Conservation (phyloP, 2,888 invertebrate genomes). For the Cordilura impudica region DNA sequence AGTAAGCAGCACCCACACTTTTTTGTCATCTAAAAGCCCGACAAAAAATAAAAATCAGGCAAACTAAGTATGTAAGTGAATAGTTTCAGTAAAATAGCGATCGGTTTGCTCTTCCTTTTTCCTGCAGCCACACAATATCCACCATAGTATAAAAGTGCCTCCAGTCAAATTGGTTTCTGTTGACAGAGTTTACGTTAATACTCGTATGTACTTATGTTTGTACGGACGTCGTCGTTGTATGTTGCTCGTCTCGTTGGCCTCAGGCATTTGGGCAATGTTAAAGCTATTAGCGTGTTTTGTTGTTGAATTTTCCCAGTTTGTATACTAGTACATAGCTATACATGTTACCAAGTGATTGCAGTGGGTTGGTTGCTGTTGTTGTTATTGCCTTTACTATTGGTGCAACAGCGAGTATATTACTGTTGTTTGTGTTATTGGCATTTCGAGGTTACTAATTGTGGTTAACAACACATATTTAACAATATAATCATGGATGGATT, state of each 20-base stretch:
- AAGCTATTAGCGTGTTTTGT: slow-evolving; percentile 62
- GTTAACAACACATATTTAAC: slow-evolving; percentile 65
- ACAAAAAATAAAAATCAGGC: slow-evolving; percentile 15
- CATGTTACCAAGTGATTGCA: slow-evolving; percentile 35
- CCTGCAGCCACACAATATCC: slow-evolving; percentile 33
- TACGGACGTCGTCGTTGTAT: slow-evolving; percentile 10
- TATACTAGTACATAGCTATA: slow-evolving; percentile 50
- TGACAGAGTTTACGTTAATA: slow-evolving; percentile 51
- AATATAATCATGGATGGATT: slow-evolving; percentile 64
- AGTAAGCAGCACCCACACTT: slow-evolving; percentile 54
- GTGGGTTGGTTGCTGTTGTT: slow-evolving; percentile 39
- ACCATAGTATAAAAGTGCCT: slow-evolving; percentile 14
- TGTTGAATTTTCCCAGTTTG: slow-evolving; percentile 57
- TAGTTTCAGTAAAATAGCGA: slow-evolving; percentile 8
- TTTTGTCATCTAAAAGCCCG: slow-evolving; percentile 19
- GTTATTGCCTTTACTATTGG: slow-evolving; percentile 10
- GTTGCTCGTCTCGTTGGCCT: slow-evolving; percentile 45
- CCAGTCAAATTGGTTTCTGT: slow-evolving; percentile 53
- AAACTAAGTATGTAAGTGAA: background rate
- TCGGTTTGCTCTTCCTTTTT: slow-evolving; percentile 34
- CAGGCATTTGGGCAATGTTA: slow-evolving; percentile 59
- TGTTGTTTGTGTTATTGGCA: slow-evolving; percentile 54
- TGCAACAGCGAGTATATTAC: slow-evolving; percentile 24
- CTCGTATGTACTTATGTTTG: slow-evolving; percentile 9
- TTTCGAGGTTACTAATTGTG: slow-evolving; percentile 66